These are phyloP conservation scores for Autographa pulchrina DNA, from an alignment of 2,888 invertebrate genomes.

Conservation along the genomic window DNA sequence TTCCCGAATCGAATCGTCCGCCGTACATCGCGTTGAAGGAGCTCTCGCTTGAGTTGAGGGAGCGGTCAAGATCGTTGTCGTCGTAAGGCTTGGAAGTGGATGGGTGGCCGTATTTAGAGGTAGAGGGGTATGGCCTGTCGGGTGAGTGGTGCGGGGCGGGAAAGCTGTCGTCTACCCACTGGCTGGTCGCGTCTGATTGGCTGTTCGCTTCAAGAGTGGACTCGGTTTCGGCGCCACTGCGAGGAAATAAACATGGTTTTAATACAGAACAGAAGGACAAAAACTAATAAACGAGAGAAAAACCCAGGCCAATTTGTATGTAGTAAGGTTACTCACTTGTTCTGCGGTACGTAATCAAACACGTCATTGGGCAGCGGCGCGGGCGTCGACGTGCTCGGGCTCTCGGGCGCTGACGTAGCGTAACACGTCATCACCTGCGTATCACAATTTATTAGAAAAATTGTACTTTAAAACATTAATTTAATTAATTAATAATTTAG, in stretches of 20 bases:
- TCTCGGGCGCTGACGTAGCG: slow-evolving; percentile 84
- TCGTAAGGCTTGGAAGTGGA: slow-evolving; percentile 82
- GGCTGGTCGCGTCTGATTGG: slow-evolving; percentile 85
- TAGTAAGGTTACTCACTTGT: slow-evolving; percentile 64
- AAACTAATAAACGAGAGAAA: not conserved
- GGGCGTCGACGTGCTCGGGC: slow-evolving; percentile 79
- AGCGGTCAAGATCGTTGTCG: slow-evolving; percentile 83
- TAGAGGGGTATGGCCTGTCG: slow-evolving; percentile 72
- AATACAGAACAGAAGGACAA: not conserved
- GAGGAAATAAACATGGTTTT: not conserved
- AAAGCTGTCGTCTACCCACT: slow-evolving; percentile 88
- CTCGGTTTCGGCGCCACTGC: slow-evolving; percentile 74
- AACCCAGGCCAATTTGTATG: not conserved
- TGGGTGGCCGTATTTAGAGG: slow-evolving; percentile 77
- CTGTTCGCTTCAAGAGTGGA: slow-evolving; percentile 79
- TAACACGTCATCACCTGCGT: slow-evolving; percentile 86
- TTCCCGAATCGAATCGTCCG: slow-evolving; percentile 75
- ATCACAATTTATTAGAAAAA: not conserved
- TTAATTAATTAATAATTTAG: too few relatives aligned
- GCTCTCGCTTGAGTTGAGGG: slow-evolving; percentile 82
- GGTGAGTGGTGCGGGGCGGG: slow-evolving; percentile 78
- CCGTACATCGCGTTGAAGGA: slow-evolving; percentile 84
- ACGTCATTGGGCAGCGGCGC: slow-evolving; percentile 74
- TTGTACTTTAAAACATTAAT: too few relatives aligned
- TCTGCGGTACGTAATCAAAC: slow-evolving; percentile 78